Conservation (phyloP, 1,140 invertebrate genomes). For the Danaus melanippus region DNA sequence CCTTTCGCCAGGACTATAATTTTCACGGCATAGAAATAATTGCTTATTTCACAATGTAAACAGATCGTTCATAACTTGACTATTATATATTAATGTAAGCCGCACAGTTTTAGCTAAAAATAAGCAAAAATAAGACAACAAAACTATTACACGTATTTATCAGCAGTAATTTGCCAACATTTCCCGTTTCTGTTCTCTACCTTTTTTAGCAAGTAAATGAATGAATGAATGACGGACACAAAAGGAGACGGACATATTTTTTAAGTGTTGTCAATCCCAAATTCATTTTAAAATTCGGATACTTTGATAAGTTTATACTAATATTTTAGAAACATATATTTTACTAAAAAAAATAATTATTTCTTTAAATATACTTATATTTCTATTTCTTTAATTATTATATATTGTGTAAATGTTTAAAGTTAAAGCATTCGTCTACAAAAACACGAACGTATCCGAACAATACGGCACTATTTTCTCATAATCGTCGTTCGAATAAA, state of each 20-base stretch:
- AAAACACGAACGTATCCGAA: slow-evolving; percentile 23
- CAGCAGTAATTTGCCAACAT: slow-evolving; percentile 64
- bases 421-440: too few species aligned
- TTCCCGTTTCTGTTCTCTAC: slow-evolving; percentile 53
- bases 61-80: slow-evolving; percentile 37
- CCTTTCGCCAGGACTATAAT: slow-evolving; percentile 53
- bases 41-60: slow-evolving; percentile 61
- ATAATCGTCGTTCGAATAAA: slow-evolving; percentile 61
- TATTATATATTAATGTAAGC: slow-evolving; percentile 5
- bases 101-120: slow-evolving; percentile 15
- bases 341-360: neutral
- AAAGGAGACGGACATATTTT: slow-evolving; percentile 52
- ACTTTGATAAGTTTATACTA: slow-evolving; percentile 4
- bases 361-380: slow-evolving; percentile 2
- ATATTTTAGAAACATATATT: neutral
- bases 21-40: slow-evolving; percentile 39
- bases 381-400: neutral
- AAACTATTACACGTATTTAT: slow-evolving; percentile 59
- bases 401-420: neutral
- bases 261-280: slow-evolving; percentile 34
- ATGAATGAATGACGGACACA: slow-evolving; percentile 60
- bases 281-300: slow-evolving; percentile 20
- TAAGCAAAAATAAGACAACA: slow-evolving; percentile 21
- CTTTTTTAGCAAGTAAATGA: slow-evolving; percentile 63
- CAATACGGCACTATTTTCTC: slow-evolving; percentile 54